These are phyloP conservation scores for Crotalus tigris DNA, from an alignment of 2,113 vertebrate genomes.

Conservation along the genomic window DNA sequence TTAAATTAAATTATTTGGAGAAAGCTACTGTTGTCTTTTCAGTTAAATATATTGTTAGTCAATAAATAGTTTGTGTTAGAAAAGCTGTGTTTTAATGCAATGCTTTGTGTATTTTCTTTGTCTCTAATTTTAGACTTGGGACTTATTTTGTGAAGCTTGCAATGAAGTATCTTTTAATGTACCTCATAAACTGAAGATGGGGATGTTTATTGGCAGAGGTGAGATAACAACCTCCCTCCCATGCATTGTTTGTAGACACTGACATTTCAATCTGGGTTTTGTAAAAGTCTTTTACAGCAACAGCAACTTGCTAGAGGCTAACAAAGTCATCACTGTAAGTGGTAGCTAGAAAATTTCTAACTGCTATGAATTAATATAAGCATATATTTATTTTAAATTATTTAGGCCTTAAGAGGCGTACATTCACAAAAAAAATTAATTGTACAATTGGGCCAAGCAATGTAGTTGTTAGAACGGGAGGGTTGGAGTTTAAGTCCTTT, in stretches of 20 bases:
- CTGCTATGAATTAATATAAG: not conserved
- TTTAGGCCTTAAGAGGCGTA: not conserved
- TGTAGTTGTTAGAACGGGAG: not conserved
- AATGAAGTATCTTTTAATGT: constrained; percentile 67
- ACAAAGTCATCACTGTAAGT: not conserved
- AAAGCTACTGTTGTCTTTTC: not conserved
- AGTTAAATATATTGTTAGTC: not conserved
- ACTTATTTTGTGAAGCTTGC: constrained; percentile 69
- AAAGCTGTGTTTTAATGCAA: not conserved
- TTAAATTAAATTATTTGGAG: not conserved
- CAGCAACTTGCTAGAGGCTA: not conserved
- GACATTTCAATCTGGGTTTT: not conserved
- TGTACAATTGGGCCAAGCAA: not conserved
- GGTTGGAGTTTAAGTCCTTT: not conserved
- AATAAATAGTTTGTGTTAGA: not conserved
- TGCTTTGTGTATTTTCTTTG: not conserved
- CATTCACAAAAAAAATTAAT: too few relatives aligned
- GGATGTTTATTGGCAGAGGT: constrained; percentile 72
- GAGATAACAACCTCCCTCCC: constrained; percentile 50
- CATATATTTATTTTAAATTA: not conserved
- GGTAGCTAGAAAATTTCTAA: not conserved
- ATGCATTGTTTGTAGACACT: not conserved
- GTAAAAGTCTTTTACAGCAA: not conserved
- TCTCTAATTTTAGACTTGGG: constrained; percentile 55
- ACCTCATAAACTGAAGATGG: constrained; percentile 66